Conservation (phyloP, 2,888 invertebrate species). For the Parnassius orleans region DNA sequence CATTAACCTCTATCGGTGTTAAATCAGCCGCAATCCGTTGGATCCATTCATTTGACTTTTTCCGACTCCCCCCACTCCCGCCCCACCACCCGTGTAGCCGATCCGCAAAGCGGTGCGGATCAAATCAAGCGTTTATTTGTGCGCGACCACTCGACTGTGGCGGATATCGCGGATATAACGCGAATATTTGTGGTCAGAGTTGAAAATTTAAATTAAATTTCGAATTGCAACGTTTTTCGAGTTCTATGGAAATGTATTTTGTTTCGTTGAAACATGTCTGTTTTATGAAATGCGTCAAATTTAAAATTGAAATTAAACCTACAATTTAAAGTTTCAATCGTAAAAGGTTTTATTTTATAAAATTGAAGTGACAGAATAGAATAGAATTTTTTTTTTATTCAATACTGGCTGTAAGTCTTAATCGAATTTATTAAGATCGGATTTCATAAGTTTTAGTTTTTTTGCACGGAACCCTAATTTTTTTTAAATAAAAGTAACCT, state of each 20-base stretch:
- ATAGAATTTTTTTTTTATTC: too few relatives aligned
- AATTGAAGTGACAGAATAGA: too few relatives aligned
- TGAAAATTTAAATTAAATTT: slow-evolving; percentile 26
- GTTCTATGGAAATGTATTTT: not conserved
- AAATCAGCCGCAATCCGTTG: slow-evolving; percentile 40
- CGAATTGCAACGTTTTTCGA: slow-evolving; percentile 6
- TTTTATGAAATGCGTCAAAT: too few relatives aligned
- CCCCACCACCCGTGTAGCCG: slow-evolving; percentile 24
- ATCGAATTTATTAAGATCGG: too few relatives aligned
- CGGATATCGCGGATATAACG: slow-evolving; percentile 34
- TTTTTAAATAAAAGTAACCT: too few relatives aligned
- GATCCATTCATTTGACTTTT: slow-evolving; percentile 44
- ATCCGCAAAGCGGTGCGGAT: slow-evolving; percentile 44
- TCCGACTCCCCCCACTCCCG: slow-evolving; percentile 40
- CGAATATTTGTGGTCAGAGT: slow-evolving; percentile 21
- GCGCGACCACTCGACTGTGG: slow-evolving; percentile 48
- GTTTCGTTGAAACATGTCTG: not conserved
- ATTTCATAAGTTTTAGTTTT: too few relatives aligned
- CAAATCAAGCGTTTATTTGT: slow-evolving; percentile 69
- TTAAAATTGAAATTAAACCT: too few relatives aligned
- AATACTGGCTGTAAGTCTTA: too few relatives aligned
- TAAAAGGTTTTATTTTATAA: too few relatives aligned
- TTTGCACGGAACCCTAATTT: too few relatives aligned
- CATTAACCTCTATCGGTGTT: slow-evolving; percentile 46
- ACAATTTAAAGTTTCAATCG: too few relatives aligned